Evolutionary conservation across 2,888 invertebrate species (phyloP).

Genomic region (Heliconius ethilla): DNA sequence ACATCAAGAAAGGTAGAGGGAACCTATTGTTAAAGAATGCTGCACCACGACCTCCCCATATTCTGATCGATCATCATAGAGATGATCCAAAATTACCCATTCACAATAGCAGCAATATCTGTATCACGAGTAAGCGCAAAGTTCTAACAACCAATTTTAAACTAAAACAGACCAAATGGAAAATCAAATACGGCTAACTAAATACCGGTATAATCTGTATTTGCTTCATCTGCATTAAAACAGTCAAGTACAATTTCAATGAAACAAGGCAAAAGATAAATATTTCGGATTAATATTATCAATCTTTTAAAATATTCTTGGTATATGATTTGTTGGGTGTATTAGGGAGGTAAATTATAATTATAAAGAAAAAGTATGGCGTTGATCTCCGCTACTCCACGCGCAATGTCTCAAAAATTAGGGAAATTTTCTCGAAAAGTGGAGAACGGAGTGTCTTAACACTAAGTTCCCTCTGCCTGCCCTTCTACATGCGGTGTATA

Average conservation of each 20-base stretch:
- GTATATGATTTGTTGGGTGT: slow-evolving; percentile 7
- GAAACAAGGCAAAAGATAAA: not conserved
- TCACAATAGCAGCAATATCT: not conserved
- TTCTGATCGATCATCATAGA: not conserved
- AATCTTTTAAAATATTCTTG: not conserved
- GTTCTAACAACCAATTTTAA: not conserved
- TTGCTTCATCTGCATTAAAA: slow-evolving; percentile 23
- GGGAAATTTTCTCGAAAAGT: not conserved
- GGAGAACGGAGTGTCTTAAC: not conserved
- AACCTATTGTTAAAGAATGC: no score
- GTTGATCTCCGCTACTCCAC: not conserved
- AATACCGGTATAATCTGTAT: slow-evolving; percentile 17
- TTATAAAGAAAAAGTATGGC: not conserved
- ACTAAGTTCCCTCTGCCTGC: not conserved
- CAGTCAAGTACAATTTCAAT: not conserved
- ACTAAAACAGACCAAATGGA: not conserved
- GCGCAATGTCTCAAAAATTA: no score
- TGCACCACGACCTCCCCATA: no score
- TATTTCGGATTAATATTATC: slow-evolving; percentile 3
- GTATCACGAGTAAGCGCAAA: not conserved
- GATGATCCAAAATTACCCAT: not conserved
- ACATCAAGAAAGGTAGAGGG: no score
- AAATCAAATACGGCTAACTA: slow-evolving; percentile 5
- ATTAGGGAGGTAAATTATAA: not conserved
- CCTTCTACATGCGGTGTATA: not conserved